Percentiles rank a stretch among this genome's conserved stretches.
These are phyloP conservation scores for Meteorus colon DNA, from an alignment of 2,888 invertebrate genomes.

Conservation along the genomic window DNA sequence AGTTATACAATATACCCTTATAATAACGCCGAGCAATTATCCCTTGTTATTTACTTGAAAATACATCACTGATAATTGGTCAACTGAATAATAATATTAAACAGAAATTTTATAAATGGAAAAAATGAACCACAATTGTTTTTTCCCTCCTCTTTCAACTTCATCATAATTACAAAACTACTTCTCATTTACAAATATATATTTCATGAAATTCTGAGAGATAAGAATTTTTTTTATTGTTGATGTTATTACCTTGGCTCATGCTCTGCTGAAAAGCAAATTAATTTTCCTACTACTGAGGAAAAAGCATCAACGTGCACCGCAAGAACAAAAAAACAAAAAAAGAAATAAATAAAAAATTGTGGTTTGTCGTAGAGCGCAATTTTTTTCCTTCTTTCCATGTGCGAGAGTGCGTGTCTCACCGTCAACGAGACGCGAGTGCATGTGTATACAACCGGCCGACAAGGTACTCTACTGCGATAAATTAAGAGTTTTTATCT, in stretches of 20 bases:
- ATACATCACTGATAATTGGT: too few relatives aligned
- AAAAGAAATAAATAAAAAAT: neutral
- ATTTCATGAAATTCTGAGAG: neutral
- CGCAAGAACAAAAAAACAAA: neutral
- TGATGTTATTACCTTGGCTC: neutral
- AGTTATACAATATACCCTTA: too few relatives aligned
- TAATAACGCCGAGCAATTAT: too few relatives aligned
- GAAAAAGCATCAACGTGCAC: slow-evolving; percentile 1
- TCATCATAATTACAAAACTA: neutral
- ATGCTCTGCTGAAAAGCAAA: neutral
- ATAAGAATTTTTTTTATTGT: neutral
- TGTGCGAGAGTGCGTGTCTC: slow-evolving; percentile 11
- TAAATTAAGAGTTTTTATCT: slow-evolving; percentile 4
- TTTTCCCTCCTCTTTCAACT: too few relatives aligned
- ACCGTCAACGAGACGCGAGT: neutral
- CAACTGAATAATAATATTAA: too few relatives aligned
- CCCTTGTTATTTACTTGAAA: too few relatives aligned
- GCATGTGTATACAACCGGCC: neutral
- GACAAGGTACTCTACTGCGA: neutral
- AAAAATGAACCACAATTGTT: neutral
- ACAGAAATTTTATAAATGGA: too few relatives aligned
- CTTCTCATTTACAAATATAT: neutral
- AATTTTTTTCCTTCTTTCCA: neutral
- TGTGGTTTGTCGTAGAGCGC: neutral
- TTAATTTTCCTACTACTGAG: slow-evolving; percentile 22